Evolutionary conservation across 1,140 invertebrate genomes (phyloP), one percentile per base, ranked within the genome.

Genomic region (Myzus persicae): DNA sequence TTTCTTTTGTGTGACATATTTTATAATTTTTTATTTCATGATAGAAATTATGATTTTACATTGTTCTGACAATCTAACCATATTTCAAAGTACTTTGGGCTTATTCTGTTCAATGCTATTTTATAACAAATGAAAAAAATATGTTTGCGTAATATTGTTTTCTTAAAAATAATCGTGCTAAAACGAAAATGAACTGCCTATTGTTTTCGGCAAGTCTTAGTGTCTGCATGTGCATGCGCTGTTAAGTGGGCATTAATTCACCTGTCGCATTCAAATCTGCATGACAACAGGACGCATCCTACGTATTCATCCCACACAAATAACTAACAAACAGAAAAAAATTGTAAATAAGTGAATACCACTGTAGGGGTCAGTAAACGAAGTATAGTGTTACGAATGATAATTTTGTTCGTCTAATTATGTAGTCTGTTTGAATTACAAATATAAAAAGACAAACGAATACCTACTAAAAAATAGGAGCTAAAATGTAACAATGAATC

Each of bases 181-280:
- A 90, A 90, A 42, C 38, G 38, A 90, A 90, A 31, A 18, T 20
- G 24, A 59, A 90, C 54, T 26, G 40, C 42, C 24, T 24, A 82
- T 92, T 82, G 90, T 92, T 92, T 92, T 92, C 90, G 67, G 42
- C 4, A 40, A 48, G 9, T 48, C 67, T 54, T 26, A 5, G 24
- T 54, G 46, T 38, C n/a, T 81, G 42, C 20, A 40, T 51, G 46
- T 93, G 36, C 48, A 93, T 48, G 91, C 40, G 81, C 36, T 54
- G 91, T 93, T 93, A 93, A 93, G 91, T 85, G 81, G 81, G 38
- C 81, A 93, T 93, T 51, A 93, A 93, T 93, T 85, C 91, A 93
- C 81, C 76, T 84, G 91, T 85, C 91, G 44, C 48, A 24, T 92
- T 92, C 22, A 40, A 92, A 92, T 92, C 46, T 93, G 81, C 46